phyloP scores from a whole-genome alignment of 2,888 invertebrate species.

The Synanthedon andrenaeformis region DNA sequence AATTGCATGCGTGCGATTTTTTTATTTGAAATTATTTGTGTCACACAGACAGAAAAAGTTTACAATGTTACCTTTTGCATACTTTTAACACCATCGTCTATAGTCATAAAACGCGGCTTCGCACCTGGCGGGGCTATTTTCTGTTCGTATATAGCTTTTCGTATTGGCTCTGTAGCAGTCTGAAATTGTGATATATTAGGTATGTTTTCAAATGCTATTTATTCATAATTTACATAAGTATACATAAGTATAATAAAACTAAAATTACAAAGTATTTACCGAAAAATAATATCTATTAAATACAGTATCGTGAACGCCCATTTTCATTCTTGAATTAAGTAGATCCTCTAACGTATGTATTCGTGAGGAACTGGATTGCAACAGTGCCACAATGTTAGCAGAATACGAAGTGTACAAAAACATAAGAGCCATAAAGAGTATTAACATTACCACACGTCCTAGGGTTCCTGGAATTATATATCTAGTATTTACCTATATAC shows the following conservation, averaged over 20 bases:
- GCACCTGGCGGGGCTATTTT: constrained; percentile 74
- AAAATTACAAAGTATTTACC: constrained; percentile 37
- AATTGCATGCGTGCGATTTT: too few relatives aligned
- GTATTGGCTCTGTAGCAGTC: constrained; percentile 74
- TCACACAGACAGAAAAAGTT: too few relatives aligned
- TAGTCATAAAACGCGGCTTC: constrained; percentile 66
- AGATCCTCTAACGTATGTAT: constrained; percentile 75
- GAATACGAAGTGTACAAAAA: constrained; percentile 82
- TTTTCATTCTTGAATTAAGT: constrained; percentile 72
- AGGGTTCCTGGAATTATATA: constrained; percentile 43
- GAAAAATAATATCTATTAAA: constrained; percentile 77
- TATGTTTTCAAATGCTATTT: neutral
- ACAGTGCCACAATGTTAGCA: constrained; percentile 80
- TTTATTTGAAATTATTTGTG: too few relatives aligned
- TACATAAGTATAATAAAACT: neutral
- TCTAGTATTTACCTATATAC: too few relatives aligned
- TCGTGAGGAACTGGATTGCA: constrained; percentile 78
- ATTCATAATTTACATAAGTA: neutral
- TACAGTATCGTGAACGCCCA: constrained; percentile 77
- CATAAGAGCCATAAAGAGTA: constrained; percentile 73
- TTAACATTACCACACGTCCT: constrained; percentile 73
- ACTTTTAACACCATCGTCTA: constrained; percentile 73
- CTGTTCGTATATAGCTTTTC: constrained; percentile 72
- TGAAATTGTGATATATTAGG: constrained; percentile 28
- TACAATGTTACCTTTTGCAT: constrained; percentile 50